Percentiles rank a stretch among this genome's conserved stretches.
Evolutionary conservation across 2,888 invertebrate species (phyloP).

Genomic region (Globia sparganii): DNA sequence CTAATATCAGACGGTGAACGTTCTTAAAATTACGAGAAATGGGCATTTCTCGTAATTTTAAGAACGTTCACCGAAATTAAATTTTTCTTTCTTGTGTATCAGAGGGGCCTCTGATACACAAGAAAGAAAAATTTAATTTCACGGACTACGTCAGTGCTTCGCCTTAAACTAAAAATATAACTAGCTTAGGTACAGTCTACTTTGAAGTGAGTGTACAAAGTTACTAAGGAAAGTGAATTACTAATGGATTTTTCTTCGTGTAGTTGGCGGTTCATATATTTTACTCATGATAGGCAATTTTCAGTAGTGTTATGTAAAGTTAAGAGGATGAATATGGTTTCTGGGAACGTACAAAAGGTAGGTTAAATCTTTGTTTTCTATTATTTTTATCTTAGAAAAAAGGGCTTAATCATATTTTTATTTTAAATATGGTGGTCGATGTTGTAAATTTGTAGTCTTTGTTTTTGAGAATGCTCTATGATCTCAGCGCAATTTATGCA

Average conservation of each 20-base stretch:
- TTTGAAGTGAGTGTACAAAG: conserved; percentile 32
- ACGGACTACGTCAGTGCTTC: background rate
- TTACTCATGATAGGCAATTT: conserved; percentile 40
- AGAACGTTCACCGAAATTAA: no score
- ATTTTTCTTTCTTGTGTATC: no score
- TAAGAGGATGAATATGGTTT: background rate
- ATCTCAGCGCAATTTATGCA: no score
- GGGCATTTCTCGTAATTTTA: no score
- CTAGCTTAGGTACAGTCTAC: background rate
- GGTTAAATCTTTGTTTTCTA: background rate
- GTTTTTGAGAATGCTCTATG: no score
- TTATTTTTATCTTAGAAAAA: no score
- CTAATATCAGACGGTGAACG: no score
- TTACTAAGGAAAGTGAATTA: conserved; percentile 35
- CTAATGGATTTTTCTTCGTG: conserved; percentile 48
- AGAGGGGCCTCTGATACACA: no score
- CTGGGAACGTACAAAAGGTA: background rate
- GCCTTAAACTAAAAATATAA: conserved; percentile 35
- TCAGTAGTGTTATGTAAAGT: conserved; percentile 8
- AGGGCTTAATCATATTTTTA: background rate
- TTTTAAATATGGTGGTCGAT: background rate
- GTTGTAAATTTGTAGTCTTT: no score
- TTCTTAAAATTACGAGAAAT: no score
- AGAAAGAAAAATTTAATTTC: background rate
- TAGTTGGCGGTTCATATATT: conserved; percentile 32